Conservation (phyloP, 2,113 vertebrate species). For the Aegotheles bennettii region DNA sequence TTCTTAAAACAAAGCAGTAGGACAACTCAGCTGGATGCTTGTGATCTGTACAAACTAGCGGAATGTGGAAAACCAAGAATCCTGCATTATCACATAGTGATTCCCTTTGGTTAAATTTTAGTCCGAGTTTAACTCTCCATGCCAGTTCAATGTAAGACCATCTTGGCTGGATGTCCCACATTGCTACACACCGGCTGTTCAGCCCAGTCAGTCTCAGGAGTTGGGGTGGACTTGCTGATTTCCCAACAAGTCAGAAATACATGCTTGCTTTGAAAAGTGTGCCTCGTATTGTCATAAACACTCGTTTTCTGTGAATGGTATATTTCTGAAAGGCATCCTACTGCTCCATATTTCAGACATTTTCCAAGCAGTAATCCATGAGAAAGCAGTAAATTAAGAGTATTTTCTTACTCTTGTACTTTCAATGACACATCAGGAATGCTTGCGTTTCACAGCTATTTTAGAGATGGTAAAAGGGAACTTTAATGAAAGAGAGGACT, state of each 20-base stretch:
- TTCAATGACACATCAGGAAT: background rate
- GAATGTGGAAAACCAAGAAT: background rate
- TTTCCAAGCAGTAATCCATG: background rate
- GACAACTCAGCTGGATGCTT: background rate
- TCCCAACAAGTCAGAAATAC: background rate
- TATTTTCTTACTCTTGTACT: background rate
- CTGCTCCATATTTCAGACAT: background rate
- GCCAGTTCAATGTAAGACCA: background rate
- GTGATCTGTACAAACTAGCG: background rate
- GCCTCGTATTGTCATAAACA: fast-evolving
- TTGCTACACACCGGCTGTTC: background rate
- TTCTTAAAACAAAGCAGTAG: background rate
- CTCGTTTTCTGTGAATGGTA: background rate
- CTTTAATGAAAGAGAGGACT: background rate
- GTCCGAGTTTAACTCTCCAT: background rate
- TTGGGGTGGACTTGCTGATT: background rate
- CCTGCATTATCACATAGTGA: background rate
- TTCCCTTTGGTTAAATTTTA: background rate
- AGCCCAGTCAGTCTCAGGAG: background rate
- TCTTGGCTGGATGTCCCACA: background rate
- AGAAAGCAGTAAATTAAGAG: background rate
- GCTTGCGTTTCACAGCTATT: background rate
- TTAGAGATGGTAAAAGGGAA: background rate
- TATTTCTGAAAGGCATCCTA: background rate
- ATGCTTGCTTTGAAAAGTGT: background rate